Conservation (phyloP, 53 echinoderm and acorn worm genomes). For the Echinometra lucunter region DNA sequence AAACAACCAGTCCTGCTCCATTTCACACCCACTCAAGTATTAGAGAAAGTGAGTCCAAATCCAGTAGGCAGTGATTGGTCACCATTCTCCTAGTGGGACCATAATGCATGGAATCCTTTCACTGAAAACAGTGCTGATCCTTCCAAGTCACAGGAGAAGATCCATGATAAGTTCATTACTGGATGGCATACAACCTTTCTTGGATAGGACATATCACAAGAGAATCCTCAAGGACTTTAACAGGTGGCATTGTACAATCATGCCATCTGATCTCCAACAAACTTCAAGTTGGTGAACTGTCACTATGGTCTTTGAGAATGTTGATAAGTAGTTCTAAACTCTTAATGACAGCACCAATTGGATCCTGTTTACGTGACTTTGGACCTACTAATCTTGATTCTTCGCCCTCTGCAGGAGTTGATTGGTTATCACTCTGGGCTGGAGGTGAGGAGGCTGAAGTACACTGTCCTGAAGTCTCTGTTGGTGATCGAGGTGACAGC, state of each 20-base stretch:
- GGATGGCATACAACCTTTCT: not conserved
- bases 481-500: slow-evolving; percentile 62
- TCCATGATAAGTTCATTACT: not conserved
- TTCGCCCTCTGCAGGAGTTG: not conserved
- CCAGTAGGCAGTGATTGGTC: slow-evolving; percentile 2
- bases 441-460: not conserved
- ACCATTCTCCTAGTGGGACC: not conserved
- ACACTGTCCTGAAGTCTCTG: slow-evolving; percentile 25
- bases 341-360: slow-evolving; percentile 65
- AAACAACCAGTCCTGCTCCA: not conserved
- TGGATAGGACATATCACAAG: not conserved
- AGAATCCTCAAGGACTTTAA: not conserved
- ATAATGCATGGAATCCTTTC: not conserved
- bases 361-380: slow-evolving; percentile 52
- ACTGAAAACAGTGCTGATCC: not conserved
- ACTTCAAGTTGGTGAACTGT: slow-evolving; percentile 30
- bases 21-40: not conserved
- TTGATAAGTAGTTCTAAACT: slow-evolving; percentile 39
- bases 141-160: not conserved
- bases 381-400: slow-evolving; percentile 50
- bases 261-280: not conserved
- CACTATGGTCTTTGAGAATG: slow-evolving; percentile 20
- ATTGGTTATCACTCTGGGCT: not conserved
- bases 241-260: not conserved
- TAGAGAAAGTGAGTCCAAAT: not conserved